Base-by-base conservation (phyloP, 2,888 invertebrate species). In the Buathra laborator region DNA sequence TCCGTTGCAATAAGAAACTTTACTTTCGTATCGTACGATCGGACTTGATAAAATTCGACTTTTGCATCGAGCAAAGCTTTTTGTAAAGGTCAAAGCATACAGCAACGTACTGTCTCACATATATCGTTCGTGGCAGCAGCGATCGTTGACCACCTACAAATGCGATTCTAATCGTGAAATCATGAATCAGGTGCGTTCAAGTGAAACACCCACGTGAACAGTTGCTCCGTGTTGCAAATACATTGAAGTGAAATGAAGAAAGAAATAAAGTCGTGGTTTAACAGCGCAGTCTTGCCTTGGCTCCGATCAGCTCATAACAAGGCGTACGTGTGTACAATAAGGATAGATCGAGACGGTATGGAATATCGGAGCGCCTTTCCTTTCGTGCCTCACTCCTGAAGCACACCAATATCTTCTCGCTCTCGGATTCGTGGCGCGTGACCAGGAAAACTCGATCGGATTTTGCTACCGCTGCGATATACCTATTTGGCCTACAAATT, bases 161-260 rank as follows among this genome's bases (percentile, higher is more conserved):
- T 43, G 56, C 72, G 75, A 79, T 82, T 80, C 72, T 68, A 80
- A 85, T 85, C 79, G 66, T 44, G 51, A 75, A 76, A 77, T 82
- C 62, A 76, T 72, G 76, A 71, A 80, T 85, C 85, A 82, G 80
- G 85, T 85, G 84, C 79, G 79, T 85, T 82, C 75, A 7, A 75
- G 51, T 44, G 85, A 80, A 82, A 85, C 59, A 82, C 76, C 74
- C 80, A 71, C 79, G 59, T 82, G 66, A 85, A 82, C 59, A 67
- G 82, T 77, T 82, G 5, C 79, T 72, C 76, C 79, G 46, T 80
- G 44, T 37, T 43, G 53, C 74, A 62, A 64, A 62, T 59, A 46
- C n/a, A 51, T 71, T 75, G 44, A 71, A 79, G 81, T 79, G 4
- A 59, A 70, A 85, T 79, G 71, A 85, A 66, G 66, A n/a, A 53